Percentiles rank a stretch among this genome's conserved stretches.
phyloP scores from a whole-genome alignment of 2,797 vertebrate genomes.

The Myotis myotis region DNA sequence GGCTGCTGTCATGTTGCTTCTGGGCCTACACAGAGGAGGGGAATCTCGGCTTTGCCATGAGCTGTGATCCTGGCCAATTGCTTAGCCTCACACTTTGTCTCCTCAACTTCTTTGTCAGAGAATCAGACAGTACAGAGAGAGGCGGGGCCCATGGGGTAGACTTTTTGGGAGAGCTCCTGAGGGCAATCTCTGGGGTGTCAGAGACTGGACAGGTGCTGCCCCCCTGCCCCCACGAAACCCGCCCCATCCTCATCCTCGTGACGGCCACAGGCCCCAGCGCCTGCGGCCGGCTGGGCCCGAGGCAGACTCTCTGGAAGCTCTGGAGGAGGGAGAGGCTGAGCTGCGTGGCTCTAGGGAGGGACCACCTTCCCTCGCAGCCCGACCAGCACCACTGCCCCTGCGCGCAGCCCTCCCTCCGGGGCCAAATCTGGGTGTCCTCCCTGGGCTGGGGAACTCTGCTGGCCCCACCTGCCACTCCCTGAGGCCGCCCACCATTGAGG shows the following conservation, averaged over 20 bases:
- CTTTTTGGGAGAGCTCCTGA: not conserved
- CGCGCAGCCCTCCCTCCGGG: not conserved
- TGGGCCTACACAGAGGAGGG: not conserved
- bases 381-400: not conserved
- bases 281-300: not conserved
- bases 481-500: not conserved
- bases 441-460: not conserved
- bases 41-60: not conserved
- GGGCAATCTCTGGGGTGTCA: not conserved
- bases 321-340: not conserved
- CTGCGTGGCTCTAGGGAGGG: not conserved
- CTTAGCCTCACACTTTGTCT: not conserved
- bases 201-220: not conserved
- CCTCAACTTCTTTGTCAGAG: not conserved
- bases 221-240: not conserved
- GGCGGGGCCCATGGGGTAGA: not conserved
- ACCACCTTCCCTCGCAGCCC: not conserved
- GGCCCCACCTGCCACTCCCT: not conserved
- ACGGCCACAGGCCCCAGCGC: not conserved
- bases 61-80: not conserved
- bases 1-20: not conserved
- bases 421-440: not conserved
- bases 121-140: not conserved
- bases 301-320: not conserved
- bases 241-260: not conserved